These are phyloP conservation scores for Ibycter americanus DNA, from an alignment of 2,797 vertebrate genomes.

Conservation along the genomic window DNA sequence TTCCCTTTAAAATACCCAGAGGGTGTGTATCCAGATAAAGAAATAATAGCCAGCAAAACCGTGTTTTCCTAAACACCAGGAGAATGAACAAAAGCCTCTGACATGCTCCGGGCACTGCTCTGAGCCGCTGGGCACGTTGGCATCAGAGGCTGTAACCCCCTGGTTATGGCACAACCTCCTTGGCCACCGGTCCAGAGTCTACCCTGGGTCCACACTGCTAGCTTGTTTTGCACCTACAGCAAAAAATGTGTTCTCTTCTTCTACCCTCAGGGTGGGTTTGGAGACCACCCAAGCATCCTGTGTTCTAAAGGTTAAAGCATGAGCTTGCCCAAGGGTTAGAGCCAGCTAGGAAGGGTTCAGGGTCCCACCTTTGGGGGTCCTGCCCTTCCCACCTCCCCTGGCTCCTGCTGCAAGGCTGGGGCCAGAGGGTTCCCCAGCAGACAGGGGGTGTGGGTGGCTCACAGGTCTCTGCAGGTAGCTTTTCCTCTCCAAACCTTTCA, in stretches of 20 bases:
- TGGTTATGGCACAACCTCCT: background rate
- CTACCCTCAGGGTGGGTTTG: background rate
- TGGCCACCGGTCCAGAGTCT: background rate
- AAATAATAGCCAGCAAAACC: background rate
- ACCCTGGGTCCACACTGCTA: accelerated
- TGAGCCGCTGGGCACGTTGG: background rate
- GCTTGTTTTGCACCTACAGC: background rate
- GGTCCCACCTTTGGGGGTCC: background rate
- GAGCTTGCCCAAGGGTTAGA: background rate
- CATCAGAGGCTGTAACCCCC: background rate
- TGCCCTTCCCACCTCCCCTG: background rate
- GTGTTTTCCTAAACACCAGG: background rate
- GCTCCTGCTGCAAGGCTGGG: too few species aligned
- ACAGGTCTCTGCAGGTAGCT: accelerated
- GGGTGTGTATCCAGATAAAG: background rate
- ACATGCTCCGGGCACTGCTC: background rate
- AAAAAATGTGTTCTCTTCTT: background rate
- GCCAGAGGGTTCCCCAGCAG: background rate
- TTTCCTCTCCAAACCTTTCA: background rate
- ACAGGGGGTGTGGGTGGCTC: background rate
- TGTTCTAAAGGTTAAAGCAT: background rate
- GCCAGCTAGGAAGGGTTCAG: background rate
- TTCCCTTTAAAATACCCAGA: conserved; percentile 1
- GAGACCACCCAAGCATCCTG: background rate
- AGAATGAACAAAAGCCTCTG: background rate